Evolutionary conservation across 2,797 vertebrate species (phyloP), one percentile per base, ranked within the genome.

Genomic region (Limnodromus scolopaceus): DNA sequence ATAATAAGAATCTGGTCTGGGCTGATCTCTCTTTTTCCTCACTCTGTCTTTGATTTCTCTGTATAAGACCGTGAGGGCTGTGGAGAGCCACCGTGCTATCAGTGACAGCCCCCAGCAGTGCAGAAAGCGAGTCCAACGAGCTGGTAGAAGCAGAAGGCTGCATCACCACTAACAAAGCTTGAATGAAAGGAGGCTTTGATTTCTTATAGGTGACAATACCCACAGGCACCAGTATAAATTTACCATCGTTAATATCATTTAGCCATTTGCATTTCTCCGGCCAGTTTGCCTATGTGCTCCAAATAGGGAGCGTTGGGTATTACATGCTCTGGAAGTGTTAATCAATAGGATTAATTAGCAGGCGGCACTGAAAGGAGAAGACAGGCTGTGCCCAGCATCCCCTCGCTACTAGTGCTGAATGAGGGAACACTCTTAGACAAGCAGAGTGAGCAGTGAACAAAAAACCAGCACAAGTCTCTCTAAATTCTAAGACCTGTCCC

Each of bases 261-360:
- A 66, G 84, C 55, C n/a, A 19, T 72, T 94, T 79, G 36, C 4
- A 12, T 82, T 94, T 95, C 68, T 84, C 36, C 46, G 60, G 18
- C 77, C 77, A 64, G 58, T 90, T 88, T 79, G 51, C 25, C 51
- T 34, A 0, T 63, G 36, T 72, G 65, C 54, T 79, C 48, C 0
- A 0, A 45, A 82, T 65, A 65, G 2, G 3, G 23, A 84, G 32
- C 3, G 1, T 5, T 48, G 89, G n/a, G 19, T 61, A 64, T 72
- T 75, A 64, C n/a, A 39, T 34, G 45, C 36, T 72, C 89, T 78
- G 34, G 41, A 88, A 86, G 63, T 36, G 74, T 96, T 92, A 90
- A 96, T 94, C 70, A 76, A 53, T 65, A 41, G 63, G 74, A 84
- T 95, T 95, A 95, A 95, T 93, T 92, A 95, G 48, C 87, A 90